These are phyloP conservation scores for Hydrolagus colliei DNA, from an alignment of 2,797 vertebrate species.

Conservation along the genomic window DNA sequence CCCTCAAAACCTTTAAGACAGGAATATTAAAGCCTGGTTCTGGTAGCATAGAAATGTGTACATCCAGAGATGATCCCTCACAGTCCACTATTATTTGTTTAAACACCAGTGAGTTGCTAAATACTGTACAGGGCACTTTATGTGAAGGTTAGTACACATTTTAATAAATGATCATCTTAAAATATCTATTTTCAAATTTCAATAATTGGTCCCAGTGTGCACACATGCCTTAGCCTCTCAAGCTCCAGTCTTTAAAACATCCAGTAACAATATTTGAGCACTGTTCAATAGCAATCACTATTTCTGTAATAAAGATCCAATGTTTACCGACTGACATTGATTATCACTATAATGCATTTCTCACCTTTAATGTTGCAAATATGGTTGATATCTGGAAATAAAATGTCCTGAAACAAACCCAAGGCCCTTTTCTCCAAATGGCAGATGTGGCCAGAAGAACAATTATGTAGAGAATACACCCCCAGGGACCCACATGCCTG, in stretches of 20 bases:
- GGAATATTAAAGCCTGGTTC: constrained; percentile 24
- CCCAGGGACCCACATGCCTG: too few species aligned
- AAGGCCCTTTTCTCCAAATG: too few species aligned
- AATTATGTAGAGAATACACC: too few species aligned
- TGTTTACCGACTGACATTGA: too few species aligned
- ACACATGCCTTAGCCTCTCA: not conserved
- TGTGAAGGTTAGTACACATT: not conserved
- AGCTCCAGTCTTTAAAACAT: not conserved
- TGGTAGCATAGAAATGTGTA: constrained; percentile 16
- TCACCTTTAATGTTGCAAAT: too few species aligned
- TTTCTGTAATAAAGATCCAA: too few species aligned
- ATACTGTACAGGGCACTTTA: not conserved
- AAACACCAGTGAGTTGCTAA: not conserved
- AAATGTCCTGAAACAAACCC: too few species aligned
- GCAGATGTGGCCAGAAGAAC: too few species aligned
- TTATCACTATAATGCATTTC: too few species aligned
- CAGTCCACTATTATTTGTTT: not conserved
- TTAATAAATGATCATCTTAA: constrained; percentile 15
- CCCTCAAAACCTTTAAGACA: constrained; percentile 5
- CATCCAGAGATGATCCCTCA: not conserved
- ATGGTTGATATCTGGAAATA: too few species aligned
- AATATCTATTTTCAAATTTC: not conserved
- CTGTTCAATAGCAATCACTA: too few species aligned
- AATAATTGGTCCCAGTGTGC: not conserved
- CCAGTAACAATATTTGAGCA: too few species aligned